Percentiles rank a stretch among this genome's conserved stretches.
Evolutionary conservation across 2,113 vertebrate genomes (phyloP).

Genomic region (Lamprotornis superbus): DNA sequence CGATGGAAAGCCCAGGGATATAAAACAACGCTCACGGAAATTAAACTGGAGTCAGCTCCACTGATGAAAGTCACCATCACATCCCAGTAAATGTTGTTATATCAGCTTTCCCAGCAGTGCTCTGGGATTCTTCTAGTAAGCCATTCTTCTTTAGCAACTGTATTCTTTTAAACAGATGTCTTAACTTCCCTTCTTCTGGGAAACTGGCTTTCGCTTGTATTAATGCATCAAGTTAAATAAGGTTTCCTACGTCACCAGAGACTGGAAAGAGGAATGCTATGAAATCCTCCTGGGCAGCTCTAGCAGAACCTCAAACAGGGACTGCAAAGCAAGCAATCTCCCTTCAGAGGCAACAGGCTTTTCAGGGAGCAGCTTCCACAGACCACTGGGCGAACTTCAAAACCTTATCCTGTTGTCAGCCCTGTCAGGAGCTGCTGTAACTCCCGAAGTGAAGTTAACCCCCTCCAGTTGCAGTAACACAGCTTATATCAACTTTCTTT

Average conservation of each 20-base stretch:
- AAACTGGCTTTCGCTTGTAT: slow-evolving; percentile 21
- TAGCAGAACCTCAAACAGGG: neutral
- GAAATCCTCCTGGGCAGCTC: neutral
- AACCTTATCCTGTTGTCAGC: neutral
- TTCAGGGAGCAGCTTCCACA: neutral
- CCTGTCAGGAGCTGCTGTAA: neutral
- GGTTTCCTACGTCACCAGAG: neutral
- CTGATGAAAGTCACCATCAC: neutral
- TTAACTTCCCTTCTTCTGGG: slow-evolving; percentile 38
- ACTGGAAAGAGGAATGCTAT: neutral
- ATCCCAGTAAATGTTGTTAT: neutral
- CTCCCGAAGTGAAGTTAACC: neutral
- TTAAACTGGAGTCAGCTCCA: neutral
- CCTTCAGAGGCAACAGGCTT: neutral
- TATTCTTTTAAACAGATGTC: slow-evolving; percentile 38
- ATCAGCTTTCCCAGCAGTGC: slow-evolving; percentile 24
- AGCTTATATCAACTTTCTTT: neutral
- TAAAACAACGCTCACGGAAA: neutral
- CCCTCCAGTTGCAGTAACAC: neutral
- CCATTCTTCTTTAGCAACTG: slow-evolving; percentile 29
- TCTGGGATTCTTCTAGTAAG: slow-evolving; percentile 35
- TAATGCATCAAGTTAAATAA: slow-evolving; percentile 19
- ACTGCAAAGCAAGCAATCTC: neutral
- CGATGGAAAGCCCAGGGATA: neutral
- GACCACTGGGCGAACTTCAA: neutral